Evolutionary conservation across 2,797 vertebrate species (phyloP).

Genomic region (Cossypha heuglini): DNA sequence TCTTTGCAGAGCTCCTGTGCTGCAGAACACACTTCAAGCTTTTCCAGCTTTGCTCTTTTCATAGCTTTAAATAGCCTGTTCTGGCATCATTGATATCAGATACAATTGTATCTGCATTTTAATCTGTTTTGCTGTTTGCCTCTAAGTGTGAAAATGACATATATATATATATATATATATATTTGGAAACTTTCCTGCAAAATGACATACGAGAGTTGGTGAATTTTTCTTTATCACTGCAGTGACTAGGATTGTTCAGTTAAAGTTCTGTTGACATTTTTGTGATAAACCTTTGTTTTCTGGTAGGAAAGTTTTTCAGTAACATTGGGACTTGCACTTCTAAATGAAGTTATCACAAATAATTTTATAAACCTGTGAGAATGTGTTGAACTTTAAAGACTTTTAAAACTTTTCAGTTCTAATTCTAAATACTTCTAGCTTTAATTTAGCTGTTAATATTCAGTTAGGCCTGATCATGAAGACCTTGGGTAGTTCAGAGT

Average conservation of each 20-base stretch:
- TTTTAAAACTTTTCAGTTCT: neutral
- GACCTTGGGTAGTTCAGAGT: neutral
- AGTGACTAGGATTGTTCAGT: neutral
- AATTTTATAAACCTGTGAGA: neutral
- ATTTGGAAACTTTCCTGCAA: constrained; percentile 4
- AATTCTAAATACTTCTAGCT: neutral
- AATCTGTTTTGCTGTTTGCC: neutral
- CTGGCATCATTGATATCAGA: neutral
- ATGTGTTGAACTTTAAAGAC: neutral
- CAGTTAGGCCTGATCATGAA: neutral
- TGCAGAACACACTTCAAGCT: neutral
- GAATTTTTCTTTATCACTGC: neutral
- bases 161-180: neutral
- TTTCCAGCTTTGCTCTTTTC: neutral
- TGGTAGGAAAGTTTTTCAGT: neutral
- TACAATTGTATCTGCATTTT: neutral
- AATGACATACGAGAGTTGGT: neutral
- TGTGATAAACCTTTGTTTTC: neutral
- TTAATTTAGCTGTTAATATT: neutral
- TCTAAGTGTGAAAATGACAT: neutral
- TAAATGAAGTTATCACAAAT: neutral
- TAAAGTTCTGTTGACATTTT: neutral
- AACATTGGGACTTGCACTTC: neutral
- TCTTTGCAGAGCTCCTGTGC: neutral
- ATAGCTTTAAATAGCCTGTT: neutral